Evolutionary conservation across 2,113 vertebrate species (phyloP), one percentile per base, ranked within the genome.

Genomic region (Trinectes maculatus): DNA sequence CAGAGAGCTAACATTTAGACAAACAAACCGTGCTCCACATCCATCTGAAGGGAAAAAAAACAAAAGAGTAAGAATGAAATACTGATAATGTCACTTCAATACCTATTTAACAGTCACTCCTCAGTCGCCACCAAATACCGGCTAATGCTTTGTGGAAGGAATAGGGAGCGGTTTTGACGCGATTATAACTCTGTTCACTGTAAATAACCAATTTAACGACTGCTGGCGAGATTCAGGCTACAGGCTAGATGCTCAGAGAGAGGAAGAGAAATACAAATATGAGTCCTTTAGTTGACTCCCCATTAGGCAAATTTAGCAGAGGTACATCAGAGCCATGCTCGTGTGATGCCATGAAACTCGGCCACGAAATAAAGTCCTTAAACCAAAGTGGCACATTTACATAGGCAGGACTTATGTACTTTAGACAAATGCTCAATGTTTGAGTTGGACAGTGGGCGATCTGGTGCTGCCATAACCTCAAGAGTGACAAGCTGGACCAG

Each of bases 1-100:
- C 88, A 91, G 87, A 90, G 87, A 84, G 82, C 82, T 84, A 87
- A 87, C 89, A 86, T 91, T 91, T 90, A 88, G 78, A 88, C 85
- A 86, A 89, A 88, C 87, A 88, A 87, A 86, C 76, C 80, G 77
- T 39, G 76, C 80, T 85, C 74, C 80, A 83, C 74, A 86, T 83
- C 78, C 67, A 85, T 80, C 34, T n/a, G n/a, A n/a, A n/a, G n/a
- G 54, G 29, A 55, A 56, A 29, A 44, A 31, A 59, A 77, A 79
- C 68, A 74, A 80, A 70, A 83, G 48, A 49, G 39, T 56, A 22
- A 75, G 69, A 82, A 74, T 76, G 77, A 77, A 90, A 83, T 85
- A 55, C 62, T 78, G 68, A 88, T 86, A 83, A 79, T 56, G 69
- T 83, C 82, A 74, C 80, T 80, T 84, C 80, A 77, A 70, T 69